Conservation (phyloP, 1,140 invertebrate species). For the Lethocerus indicus region DNA sequence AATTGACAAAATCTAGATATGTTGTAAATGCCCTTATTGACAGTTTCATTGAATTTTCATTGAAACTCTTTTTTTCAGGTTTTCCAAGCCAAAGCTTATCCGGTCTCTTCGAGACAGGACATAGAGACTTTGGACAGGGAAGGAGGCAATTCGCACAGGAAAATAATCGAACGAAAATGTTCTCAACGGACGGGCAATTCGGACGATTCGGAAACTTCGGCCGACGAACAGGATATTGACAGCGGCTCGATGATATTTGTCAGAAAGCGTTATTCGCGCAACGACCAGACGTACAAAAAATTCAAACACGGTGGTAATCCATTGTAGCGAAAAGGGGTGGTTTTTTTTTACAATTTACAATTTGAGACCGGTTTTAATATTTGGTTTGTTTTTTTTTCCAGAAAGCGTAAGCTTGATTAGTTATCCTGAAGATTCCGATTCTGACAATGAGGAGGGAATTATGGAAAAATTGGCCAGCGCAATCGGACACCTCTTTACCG, state of each 20-base stretch:
- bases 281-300: conserved; percentile 12
- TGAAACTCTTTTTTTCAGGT: conserved; percentile 21
- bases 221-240: conserved; percentile 37
- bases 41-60: too few species aligned
- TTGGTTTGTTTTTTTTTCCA: conserved; percentile 12
- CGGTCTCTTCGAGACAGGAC: too few species aligned
- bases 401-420: conserved; percentile 21
- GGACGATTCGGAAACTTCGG: conserved; percentile 38
- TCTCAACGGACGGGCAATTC: conserved; percentile 15
- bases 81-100: conserved; percentile 41
- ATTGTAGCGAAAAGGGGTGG: too few species aligned
- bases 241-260: conserved; percentile 38
- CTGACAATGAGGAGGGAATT: conserved; percentile 53
- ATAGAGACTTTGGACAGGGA: too few species aligned
- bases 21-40: too few species aligned
- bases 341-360: neutral
- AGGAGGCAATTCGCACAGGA: too few species aligned
- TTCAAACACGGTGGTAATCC: conserved; percentile 5
- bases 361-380: neutral
- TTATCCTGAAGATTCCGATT: conserved; percentile 56
- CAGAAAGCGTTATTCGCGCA: conserved; percentile 21
- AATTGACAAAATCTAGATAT: too few species aligned
- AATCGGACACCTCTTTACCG: conserved; percentile 56
- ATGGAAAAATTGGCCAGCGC: conserved; percentile 51
- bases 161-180: too few species aligned